These are phyloP conservation scores for Osmoderma eremita DNA, from an alignment of 2,888 invertebrate genomes.

Conservation along the genomic window DNA sequence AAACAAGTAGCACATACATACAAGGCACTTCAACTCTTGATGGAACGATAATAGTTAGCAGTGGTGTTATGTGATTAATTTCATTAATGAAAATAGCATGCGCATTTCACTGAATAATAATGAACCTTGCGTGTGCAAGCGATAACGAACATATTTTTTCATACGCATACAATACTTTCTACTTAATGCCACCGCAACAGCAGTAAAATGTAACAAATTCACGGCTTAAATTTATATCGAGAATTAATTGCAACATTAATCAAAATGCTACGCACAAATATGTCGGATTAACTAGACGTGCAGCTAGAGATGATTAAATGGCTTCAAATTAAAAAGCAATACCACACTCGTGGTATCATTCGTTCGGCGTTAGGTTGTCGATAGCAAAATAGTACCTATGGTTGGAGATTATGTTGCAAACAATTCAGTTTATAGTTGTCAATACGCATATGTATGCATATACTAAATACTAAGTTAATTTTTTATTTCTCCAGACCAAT, in stretches of 20 bases:
- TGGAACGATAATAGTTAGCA: constrained; percentile 33
- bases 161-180: constrained; percentile 20
- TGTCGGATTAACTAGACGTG: constrained; percentile 45
- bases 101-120: constrained; percentile 20
- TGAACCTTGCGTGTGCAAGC: constrained; percentile 30
- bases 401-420: no score
- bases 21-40: constrained; percentile 16
- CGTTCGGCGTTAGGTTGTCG: no score
- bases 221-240: constrained; percentile 51
- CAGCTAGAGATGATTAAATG: constrained; percentile 53
- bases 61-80: constrained; percentile 35
- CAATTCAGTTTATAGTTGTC: no score
- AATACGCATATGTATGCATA: no score
- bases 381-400: background rate
- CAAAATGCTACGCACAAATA: constrained; percentile 49
- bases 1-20: constrained; percentile 19
- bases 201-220: constrained; percentile 50
- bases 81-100: constrained; percentile 39
- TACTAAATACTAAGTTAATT: background rate
- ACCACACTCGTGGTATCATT: constrained; percentile 43
- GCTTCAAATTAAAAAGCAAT: constrained; percentile 56
- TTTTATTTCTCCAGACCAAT: no score
- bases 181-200: constrained; percentile 35
- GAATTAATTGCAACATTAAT: constrained; percentile 52
- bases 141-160: constrained; percentile 33